Conservation (phyloP, 2,888 invertebrate species). For the Acrobasis consociella region DNA sequence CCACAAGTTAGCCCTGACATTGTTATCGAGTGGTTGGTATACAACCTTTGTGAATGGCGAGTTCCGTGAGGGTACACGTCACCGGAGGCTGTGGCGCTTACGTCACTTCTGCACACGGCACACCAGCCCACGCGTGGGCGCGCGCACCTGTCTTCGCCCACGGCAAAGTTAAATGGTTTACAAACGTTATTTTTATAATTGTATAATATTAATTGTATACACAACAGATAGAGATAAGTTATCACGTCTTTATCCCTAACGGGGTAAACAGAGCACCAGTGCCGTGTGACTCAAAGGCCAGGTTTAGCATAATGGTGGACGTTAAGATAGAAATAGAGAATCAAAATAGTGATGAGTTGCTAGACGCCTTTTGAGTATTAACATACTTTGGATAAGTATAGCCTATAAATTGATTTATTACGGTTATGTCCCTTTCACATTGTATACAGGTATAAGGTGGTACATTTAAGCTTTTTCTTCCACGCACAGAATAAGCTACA, state of each 20-base stretch:
- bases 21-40: slow-evolving; percentile 22
- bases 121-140: slow-evolving; percentile 63
- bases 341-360: no score
- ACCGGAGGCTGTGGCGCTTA: slow-evolving; percentile 67
- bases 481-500: neutral
- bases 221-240: neutral
- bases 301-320: no score
- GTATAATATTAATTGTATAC: neutral
- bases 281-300: no score
- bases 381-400: no score
- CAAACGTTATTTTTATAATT: slow-evolving; percentile 34
- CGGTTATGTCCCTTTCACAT: no score
- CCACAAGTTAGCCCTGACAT: slow-evolving; percentile 19
- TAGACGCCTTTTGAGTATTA: no score
- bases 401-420: no score
- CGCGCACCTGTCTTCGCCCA: slow-evolving; percentile 68
- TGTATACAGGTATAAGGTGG: no score
- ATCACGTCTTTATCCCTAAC: no score
- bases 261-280: no score
- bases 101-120: slow-evolving; percentile 78
- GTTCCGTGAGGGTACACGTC: slow-evolving; percentile 52
- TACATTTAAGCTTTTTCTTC: no score
- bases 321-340: no score
- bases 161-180: slow-evolving; percentile 45
- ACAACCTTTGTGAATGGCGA: slow-evolving; percentile 45